phyloP scores from a whole-genome alignment of 2,113 vertebrate species.

The Melanotaenia duboulayi region DNA sequence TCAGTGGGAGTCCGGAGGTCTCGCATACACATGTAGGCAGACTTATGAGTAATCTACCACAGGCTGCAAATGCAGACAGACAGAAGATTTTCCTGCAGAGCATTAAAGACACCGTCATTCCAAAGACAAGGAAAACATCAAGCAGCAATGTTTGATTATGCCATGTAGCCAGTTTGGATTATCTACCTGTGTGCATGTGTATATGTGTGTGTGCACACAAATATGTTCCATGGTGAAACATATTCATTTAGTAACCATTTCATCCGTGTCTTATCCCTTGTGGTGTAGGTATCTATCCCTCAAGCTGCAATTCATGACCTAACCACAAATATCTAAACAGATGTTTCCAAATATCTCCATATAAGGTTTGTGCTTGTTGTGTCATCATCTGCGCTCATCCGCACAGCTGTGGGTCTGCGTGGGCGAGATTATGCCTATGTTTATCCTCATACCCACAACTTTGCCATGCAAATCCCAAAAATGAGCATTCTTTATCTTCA shows the following conservation, averaged over 20 bases:
- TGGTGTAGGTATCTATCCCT: constrained; percentile 14
- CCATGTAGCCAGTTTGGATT: constrained; percentile 55
- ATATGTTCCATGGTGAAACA: constrained; percentile 15
- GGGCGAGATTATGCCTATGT: constrained; percentile 49
- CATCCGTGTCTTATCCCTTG: constrained; percentile 14
- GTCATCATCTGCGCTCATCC: constrained; percentile 32
- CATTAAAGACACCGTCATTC: constrained; percentile 26
- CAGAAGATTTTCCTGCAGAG: constrained; percentile 28
- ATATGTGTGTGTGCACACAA: not conserved
- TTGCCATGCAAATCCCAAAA: constrained; percentile 53
- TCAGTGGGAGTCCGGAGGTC: constrained; percentile 38
- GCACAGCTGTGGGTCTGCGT: constrained; percentile 38
- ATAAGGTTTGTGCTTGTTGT: constrained; percentile 30
- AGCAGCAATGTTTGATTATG: constrained; percentile 51
- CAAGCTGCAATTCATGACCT: constrained; percentile 24
- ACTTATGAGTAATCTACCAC: constrained; percentile 48
- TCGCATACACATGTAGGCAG: constrained; percentile 2
- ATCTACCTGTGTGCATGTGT: constrained; percentile 35
- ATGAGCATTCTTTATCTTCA: constrained; percentile 41
- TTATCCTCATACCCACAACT: constrained; percentile 60
- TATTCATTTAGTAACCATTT: constrained; percentile 14
- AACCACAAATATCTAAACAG: constrained; percentile 49
- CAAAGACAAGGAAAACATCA: constrained; percentile 15
- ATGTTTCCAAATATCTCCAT: constrained; percentile 22
- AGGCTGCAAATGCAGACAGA: constrained; percentile 43